Conservation (phyloP, 2,113 vertebrate genomes). For the Myiopsitta monachus region DNA sequence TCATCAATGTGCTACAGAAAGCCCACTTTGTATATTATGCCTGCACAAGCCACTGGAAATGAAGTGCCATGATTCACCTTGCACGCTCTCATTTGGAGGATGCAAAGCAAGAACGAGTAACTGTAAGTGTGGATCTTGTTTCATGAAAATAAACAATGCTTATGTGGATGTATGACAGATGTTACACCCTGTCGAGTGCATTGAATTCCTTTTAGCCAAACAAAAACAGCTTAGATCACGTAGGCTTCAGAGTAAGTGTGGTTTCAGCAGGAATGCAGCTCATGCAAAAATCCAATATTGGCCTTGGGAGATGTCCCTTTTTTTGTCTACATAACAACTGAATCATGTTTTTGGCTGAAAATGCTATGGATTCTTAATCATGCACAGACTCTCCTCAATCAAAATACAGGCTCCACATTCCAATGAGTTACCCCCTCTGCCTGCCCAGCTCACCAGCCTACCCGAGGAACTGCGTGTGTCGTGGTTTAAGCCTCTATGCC, state of each 20-base stretch:
- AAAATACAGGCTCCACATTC: background rate
- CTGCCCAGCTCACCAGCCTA: background rate
- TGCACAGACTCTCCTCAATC: background rate
- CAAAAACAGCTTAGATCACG: background rate
- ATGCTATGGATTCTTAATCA: background rate
- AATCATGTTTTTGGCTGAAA: background rate
- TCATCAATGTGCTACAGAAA: background rate
- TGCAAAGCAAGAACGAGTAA: constrained; percentile 26
- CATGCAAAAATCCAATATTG: constrained; percentile 22
- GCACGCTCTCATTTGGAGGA: background rate
- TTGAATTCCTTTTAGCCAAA: constrained; percentile 45
- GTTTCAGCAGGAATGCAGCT: background rate
- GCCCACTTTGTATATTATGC: background rate
- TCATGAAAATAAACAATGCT: constrained; percentile 56
- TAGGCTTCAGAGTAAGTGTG: background rate
- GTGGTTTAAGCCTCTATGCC: no score
- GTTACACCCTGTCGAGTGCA: constrained; percentile 1
- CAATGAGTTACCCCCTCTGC: background rate
- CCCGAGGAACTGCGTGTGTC: background rate
- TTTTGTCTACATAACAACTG: background rate
- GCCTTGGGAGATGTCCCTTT: constrained; percentile 24
- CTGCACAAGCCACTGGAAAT: constrained; percentile 43
- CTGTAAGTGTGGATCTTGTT: constrained; percentile 23
- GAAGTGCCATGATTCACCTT: background rate
- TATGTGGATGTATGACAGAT: constrained; percentile 25